phyloP scores from a whole-genome alignment of 1,140 invertebrate species.

The Bombus turneri region DNA sequence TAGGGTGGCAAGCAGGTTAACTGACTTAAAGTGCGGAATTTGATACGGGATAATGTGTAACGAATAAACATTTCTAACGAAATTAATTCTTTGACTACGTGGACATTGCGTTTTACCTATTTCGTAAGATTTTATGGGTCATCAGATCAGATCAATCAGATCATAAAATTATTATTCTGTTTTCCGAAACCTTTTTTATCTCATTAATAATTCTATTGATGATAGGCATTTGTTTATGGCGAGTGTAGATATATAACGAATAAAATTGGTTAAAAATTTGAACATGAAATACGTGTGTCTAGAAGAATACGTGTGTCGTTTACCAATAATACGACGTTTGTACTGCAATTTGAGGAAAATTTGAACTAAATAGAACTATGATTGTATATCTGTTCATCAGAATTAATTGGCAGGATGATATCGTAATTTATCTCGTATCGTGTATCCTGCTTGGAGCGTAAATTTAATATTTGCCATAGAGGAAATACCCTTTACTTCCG shows the following conservation, averaged over 20 bases:
- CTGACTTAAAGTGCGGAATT: background rate
- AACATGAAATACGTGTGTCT: too few species aligned
- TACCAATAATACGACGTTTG: background rate
- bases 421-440: background rate
- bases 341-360: background rate
- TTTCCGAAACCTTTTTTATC: too few species aligned
- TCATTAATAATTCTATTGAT: too few species aligned
- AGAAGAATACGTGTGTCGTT: background rate
- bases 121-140: background rate
- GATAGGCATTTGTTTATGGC: too few species aligned
- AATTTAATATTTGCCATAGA: conserved; percentile 35
- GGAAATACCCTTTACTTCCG: conserved; percentile 17
- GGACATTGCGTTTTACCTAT: background rate
- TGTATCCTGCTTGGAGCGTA: conserved; percentile 3
- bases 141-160: background rate
- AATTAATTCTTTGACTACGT: too few species aligned
- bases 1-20: too few species aligned
- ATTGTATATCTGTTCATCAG: background rate
- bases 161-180: background rate
- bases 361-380: background rate
- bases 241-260: too few species aligned
- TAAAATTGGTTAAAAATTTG: background rate
- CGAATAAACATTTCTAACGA: background rate
- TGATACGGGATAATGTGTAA: background rate
- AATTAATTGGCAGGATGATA: conserved; percentile 1